A percentile compares a stretch with the other conserved stretches of the same genome.
phyloP scores from a whole-genome alignment of 2,797 vertebrate species.

The Tragelaphus eurycerus region DNA sequence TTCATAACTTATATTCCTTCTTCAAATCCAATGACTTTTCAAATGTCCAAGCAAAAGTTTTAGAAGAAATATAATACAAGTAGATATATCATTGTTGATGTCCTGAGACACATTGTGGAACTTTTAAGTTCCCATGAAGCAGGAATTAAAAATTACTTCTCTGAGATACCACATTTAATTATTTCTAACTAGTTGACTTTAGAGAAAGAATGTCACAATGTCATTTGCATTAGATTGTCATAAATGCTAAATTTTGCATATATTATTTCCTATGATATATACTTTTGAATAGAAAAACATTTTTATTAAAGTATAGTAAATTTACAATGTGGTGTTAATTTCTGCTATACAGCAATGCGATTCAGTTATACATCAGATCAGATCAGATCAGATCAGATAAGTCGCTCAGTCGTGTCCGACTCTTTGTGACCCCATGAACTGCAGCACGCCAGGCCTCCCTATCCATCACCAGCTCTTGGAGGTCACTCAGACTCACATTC shows the following conservation, averaged over 20 bases:
- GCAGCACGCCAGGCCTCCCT: too few species aligned
- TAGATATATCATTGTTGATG: neutral
- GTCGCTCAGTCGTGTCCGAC: too few species aligned
- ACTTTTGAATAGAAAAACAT: neutral
- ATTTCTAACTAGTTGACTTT: neutral
- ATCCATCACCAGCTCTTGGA: too few species aligned
- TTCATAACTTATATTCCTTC: neutral
- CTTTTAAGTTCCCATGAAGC: neutral
- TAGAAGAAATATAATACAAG: neutral
- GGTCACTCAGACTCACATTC: too few species aligned
- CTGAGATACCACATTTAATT: neutral
- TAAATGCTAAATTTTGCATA: neutral
- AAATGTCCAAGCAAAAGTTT: neutral
- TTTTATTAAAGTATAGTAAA: neutral
- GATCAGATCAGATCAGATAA: too few species aligned
- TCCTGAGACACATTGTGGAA: neutral
- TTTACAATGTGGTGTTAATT: neutral
- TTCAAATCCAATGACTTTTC: neutral
- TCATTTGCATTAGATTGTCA: neutral
- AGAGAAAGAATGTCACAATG: neutral
- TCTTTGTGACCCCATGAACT: too few species aligned
- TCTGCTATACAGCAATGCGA: neutral
- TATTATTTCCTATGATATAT: neutral
- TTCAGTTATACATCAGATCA: neutral
- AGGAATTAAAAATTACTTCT: neutral